Evolutionary conservation across 2,113 vertebrate genomes (phyloP).

Genomic region (Herpailurus yagouaroundi): DNA sequence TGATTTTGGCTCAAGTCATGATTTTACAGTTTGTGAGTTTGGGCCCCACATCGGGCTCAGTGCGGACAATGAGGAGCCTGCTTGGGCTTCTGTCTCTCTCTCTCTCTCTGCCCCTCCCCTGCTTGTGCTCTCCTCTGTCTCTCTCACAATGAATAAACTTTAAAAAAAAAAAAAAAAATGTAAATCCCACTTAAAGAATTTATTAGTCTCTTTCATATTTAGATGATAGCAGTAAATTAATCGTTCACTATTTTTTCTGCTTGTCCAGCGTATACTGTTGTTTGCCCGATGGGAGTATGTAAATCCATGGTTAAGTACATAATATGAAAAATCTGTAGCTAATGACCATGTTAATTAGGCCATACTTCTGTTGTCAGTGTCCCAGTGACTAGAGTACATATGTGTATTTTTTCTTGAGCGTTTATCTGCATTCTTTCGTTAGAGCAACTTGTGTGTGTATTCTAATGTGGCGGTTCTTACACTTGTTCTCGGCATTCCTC

Average conservation of each 20-base stretch:
- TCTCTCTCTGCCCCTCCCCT: too few relatives aligned
- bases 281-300: not conserved
- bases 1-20: too few relatives aligned
- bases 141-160: too few relatives aligned
- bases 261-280: not conserved
- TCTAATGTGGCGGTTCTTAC: not conserved
- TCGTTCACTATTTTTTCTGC: not conserved
- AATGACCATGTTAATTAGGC: not conserved
- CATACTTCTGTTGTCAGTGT: not conserved
- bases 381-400: not conserved
- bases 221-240: not conserved
- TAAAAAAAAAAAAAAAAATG: not conserved
- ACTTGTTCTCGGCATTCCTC: not conserved
- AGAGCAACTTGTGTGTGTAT: not conserved
- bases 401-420: not conserved
- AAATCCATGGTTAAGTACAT: not conserved
- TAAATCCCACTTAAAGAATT: not conserved
- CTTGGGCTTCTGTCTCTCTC: too few relatives aligned
- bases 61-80: too few relatives aligned
- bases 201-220: constrained; percentile 8
- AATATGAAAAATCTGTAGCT: not conserved
- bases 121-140: too few relatives aligned
- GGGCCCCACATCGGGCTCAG: too few relatives aligned
- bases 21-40: too few relatives aligned
- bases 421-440: not conserved